Conservation (phyloP, 2,113 vertebrate genomes). For the Amphiprion ocellaris region DNA sequence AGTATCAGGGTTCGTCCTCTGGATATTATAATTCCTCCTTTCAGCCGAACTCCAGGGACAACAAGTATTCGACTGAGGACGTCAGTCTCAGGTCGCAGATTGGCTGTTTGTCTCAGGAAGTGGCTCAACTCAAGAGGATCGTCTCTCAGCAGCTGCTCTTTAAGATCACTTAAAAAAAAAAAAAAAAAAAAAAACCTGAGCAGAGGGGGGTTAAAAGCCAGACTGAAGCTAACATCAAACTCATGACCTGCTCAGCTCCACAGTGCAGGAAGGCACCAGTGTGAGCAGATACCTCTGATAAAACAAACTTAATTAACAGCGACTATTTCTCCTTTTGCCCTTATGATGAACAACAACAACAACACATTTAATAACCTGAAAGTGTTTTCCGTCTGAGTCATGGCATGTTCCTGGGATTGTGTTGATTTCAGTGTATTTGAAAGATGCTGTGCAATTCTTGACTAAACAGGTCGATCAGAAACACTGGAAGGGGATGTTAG, state of each 20-base stretch:
- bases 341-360: too few species aligned
- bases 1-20: constrained; percentile 24
- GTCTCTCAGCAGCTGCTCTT: constrained; percentile 85
- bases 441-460: too few species aligned
- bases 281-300: constrained; percentile 27
- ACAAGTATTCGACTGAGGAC: constrained; percentile 69
- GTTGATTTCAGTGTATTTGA: not conserved
- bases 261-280: not conserved
- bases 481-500: constrained; percentile 13
- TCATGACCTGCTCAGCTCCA: not conserved
- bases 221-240: not conserved
- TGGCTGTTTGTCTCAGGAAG: constrained; percentile 86
- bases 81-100: constrained; percentile 81
- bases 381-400: too few species aligned
- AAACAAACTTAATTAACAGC: not conserved
- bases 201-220: not conserved
- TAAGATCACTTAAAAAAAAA: constrained; percentile 56
- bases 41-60: constrained; percentile 50
- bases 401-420: not conserved
- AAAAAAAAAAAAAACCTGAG: not conserved
- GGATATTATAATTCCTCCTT: constrained; percentile 15
- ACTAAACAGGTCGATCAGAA: not conserved
- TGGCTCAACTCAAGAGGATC: constrained; percentile 87
- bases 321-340: too few species aligned
- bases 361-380: not conserved